Base-by-base conservation (phyloP, 23 tunicate genomes). In the Ascidia mentula region DNA sequence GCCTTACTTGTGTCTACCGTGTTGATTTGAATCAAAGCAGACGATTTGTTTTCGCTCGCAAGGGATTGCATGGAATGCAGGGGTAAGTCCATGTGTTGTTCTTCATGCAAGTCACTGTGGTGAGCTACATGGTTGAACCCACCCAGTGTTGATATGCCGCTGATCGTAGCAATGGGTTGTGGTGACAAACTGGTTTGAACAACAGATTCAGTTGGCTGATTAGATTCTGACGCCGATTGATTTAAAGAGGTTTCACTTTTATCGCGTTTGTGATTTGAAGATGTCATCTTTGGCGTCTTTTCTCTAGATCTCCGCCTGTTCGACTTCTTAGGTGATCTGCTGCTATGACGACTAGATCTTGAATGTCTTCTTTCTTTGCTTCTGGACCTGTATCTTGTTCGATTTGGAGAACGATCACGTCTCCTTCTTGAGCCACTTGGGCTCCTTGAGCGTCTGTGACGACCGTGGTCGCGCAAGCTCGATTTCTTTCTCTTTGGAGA, bases 101-200 rank as follows among this genome's bases (percentile, higher is more conserved):
- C 77, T 26, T 65, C 36, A 9, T 80, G 76, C 18, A 6, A 73
- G 31, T 31, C 32, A 32, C 26, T 22, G 38, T 79, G 73, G 8
- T 73, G 80, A 45, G 34, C 73, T 22, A 74, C 75, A 22, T 82
- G 74, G 28, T 28, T 32, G 75, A 36, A 60, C 39, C 18, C 45
- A 22, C 73, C 32, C 40, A 40, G 32, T 28, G 81, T 33, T 0
- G 85, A 38, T 73, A 81, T 69, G 0, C 85, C 80, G 76, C 91
- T 84, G 4, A 89, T 89, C 8, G 94, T 89, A 32, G 94, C 87
- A 59, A 89, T 89, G 0, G 94, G 88, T 78, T 83, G 94, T n/a
- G 94, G 94, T 1, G 84, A 73, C 46, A 26, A 53, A 53, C 65
- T 53, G 15, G 53, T 42, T 15, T 42, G 53, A 15, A 15, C 12